Evolutionary conservation across 2,797 vertebrate genomes (phyloP).

Genomic region (Lagorchestes hirsutus): DNA sequence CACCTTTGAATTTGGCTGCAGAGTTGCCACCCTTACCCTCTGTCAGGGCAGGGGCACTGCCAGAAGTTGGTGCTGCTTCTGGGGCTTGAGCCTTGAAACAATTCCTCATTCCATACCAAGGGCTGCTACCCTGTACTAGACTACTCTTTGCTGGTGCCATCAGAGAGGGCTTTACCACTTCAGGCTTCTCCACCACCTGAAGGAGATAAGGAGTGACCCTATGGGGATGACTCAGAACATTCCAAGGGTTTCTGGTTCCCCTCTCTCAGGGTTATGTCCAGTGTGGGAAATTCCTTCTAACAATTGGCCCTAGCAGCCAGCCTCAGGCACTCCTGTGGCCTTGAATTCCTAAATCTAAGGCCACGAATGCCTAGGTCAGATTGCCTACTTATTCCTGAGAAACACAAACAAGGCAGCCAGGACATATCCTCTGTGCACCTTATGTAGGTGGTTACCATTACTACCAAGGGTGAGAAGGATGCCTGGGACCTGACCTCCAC

Average conservation of each 20-base stretch:
- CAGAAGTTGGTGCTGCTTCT: not conserved
- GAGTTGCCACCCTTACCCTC: not conserved
- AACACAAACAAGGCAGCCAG: too few species aligned
- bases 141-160: not conserved
- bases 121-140: not conserved
- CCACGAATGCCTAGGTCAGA: not conserved
- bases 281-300: not conserved
- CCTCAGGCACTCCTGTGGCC: not conserved
- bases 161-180: not conserved
- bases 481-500: not conserved
- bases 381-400: not conserved
- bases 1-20: not conserved
- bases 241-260: not conserved
- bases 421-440: not conserved
- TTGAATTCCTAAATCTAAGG: not conserved
- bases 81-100: not conserved
- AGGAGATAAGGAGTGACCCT: not conserved
- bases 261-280: not conserved
- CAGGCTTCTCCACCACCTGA: not conserved
- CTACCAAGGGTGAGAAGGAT: too few species aligned
- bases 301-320: not conserved
- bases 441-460: not conserved
- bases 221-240: not conserved
- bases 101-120: not conserved
- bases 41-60: not conserved